phyloP scores from a whole-genome alignment of 2,113 vertebrate species.

The Alosa alosa region DNA sequence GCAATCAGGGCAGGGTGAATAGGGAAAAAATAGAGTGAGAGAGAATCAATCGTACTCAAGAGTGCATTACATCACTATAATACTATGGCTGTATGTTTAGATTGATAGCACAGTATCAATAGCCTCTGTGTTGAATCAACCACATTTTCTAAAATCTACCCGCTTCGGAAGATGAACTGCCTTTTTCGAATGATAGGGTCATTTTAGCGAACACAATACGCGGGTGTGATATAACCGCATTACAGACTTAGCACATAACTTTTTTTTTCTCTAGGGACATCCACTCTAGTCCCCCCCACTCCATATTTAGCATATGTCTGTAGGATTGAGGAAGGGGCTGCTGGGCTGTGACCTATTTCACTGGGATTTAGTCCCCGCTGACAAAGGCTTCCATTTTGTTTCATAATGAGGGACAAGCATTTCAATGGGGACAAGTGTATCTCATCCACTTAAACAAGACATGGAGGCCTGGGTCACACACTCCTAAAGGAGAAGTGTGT shows the following conservation, averaged over 20 bases:
- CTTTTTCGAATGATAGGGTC: background rate
- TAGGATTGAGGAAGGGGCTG: background rate
- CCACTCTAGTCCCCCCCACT: background rate
- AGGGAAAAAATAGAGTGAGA: too few relatives aligned
- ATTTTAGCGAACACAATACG: background rate
- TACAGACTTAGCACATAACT: background rate
- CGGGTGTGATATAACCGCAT: background rate
- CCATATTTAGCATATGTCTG: conserved; percentile 19
- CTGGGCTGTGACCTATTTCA: conserved; percentile 44
- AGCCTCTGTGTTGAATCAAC: background rate
- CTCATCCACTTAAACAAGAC: conserved; percentile 31
- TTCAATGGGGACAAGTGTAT: conserved; percentile 49
- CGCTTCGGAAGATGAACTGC: background rate
- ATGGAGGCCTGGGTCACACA: conserved; percentile 21
- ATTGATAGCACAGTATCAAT: background rate
- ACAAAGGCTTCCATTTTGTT: conserved; percentile 58
- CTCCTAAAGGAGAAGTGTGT: conserved; percentile 1
- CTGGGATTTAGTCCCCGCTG: conserved; percentile 37
- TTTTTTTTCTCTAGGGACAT: background rate
- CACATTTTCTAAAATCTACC: too few relatives aligned
- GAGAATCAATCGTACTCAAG: background rate
- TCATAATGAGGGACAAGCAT: conserved; percentile 51
- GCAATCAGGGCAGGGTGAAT: too few relatives aligned
- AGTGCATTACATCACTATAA: background rate
- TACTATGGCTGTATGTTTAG: too few relatives aligned